Evolutionary conservation across 2,888 invertebrate species (phyloP).

Genomic region (Meteorus cinctellus): DNA sequence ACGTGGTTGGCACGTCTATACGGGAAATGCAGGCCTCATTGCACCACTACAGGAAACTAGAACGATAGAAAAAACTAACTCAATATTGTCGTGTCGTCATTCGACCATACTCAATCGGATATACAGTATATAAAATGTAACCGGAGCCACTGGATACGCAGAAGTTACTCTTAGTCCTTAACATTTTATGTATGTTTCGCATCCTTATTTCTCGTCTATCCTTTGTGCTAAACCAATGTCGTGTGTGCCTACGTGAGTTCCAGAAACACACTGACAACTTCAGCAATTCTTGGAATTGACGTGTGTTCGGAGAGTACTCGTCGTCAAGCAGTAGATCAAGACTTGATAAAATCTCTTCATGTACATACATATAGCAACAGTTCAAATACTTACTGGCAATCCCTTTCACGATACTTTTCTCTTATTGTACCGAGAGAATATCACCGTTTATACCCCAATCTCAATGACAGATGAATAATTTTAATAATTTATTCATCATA

Average conservation of each 20-base stretch:
- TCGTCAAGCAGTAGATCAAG: slow-evolving; percentile 2
- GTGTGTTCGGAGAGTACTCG: not conserved
- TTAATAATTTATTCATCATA: too few relatives aligned
- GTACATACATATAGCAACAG: not conserved
- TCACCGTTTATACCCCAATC: too few relatives aligned
- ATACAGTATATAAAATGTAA: slow-evolving; percentile 10
- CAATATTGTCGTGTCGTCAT: slow-evolving; percentile 61
- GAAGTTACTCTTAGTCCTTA: slow-evolving; percentile 52
- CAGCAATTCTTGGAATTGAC: slow-evolving; percentile 43
- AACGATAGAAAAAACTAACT: slow-evolving; percentile 66
- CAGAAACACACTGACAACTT: slow-evolving; percentile 67
- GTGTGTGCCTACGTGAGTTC: slow-evolving; percentile 64
- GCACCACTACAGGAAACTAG: slow-evolving; percentile 66
- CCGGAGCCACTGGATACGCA: slow-evolving; percentile 51
- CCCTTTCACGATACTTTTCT: not conserved
- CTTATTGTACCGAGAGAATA: not conserved
- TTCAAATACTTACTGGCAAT: slow-evolving; percentile 30
- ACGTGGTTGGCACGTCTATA: slow-evolving; percentile 57
- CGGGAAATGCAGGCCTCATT: slow-evolving; percentile 66
- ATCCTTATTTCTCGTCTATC: slow-evolving; percentile 30
- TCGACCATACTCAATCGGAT: slow-evolving; percentile 46
- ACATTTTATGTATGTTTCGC: slow-evolving; percentile 14
- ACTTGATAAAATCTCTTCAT: not conserved
- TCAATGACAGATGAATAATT: too few relatives aligned
- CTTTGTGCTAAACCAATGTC: slow-evolving; percentile 34